phyloP scores from a whole-genome alignment of 2,113 vertebrate genomes.

The Phalacrocorax carbo region DNA sequence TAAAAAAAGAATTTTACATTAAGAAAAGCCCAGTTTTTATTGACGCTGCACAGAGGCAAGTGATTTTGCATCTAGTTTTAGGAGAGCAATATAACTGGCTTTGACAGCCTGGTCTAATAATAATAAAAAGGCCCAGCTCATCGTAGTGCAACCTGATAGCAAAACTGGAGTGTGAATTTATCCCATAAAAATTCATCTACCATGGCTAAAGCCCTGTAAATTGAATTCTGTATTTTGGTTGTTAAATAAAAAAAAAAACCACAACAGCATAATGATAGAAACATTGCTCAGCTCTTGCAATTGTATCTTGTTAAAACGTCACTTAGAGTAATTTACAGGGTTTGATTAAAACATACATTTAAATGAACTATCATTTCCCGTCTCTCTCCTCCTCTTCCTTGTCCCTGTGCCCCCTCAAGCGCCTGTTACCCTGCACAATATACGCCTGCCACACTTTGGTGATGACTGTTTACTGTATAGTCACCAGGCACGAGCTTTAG shows the following conservation, averaged over 20 bases:
- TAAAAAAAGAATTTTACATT: neutral
- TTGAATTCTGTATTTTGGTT: constrained; percentile 45
- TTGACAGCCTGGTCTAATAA: constrained; percentile 53
- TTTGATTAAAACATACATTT: constrained; percentile 26
- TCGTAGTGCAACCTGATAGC: neutral
- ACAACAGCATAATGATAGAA: neutral
- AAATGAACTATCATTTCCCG: neutral
- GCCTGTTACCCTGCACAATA: neutral
- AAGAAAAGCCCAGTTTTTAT: constrained; percentile 17
- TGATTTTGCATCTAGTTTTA: constrained; percentile 59
- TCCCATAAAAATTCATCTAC: constrained; percentile 66
- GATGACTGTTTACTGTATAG: accelerated
- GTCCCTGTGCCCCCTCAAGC: accelerated
- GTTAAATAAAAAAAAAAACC: constrained; percentile 33
- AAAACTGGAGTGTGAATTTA: constrained; percentile 49
- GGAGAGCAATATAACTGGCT: constrained; percentile 54
- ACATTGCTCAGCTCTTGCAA: neutral
- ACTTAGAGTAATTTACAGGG: constrained; percentile 18
- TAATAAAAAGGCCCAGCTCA: constrained; percentile 53
- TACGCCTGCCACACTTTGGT: neutral
- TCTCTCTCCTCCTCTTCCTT: neutral
- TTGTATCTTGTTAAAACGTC: constrained; percentile 30
- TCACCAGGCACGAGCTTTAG: neutral
- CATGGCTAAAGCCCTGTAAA: constrained; percentile 54
- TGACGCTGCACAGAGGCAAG: constrained; percentile 23